Conservation (phyloP, 2,113 vertebrate genomes). For the Genyomyrus donnyi region DNA sequence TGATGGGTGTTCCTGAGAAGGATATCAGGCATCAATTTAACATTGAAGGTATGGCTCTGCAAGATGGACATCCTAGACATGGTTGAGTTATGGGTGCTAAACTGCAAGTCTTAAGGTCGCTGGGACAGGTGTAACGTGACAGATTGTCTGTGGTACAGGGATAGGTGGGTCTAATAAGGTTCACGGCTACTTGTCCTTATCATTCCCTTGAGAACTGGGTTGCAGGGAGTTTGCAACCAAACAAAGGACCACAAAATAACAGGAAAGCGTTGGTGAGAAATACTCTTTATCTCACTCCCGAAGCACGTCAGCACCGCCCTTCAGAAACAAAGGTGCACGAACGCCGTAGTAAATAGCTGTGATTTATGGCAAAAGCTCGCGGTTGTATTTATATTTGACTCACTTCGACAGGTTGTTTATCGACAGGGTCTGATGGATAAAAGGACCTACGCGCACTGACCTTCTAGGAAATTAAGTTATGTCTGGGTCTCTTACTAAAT, state of each 20-base stretch:
- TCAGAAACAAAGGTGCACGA: constrained; percentile 88
- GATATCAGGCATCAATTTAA: not conserved
- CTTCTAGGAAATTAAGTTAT: constrained; percentile 78
- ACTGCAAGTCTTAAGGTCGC: constrained; percentile 20
- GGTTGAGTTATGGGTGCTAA: not conserved
- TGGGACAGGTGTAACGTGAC: constrained; percentile 30
- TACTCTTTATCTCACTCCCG: constrained; percentile 89
- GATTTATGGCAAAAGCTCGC: constrained; percentile 82
- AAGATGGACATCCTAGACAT: constrained; percentile 10
- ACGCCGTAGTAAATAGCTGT: constrained; percentile 87
- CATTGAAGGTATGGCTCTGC: not conserved
- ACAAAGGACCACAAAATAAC: constrained; percentile 97
- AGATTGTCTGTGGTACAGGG: not conserved
- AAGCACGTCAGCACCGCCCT: constrained; percentile 88
- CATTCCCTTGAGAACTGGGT: constrained; percentile 82
- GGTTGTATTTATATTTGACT: constrained; percentile 76
- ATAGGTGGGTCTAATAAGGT: constrained; percentile 23
- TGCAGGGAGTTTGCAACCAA: constrained; percentile 75
- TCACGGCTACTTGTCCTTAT: constrained; percentile 54
- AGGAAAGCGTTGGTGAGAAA: constrained; percentile 99
- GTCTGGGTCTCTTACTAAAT: constrained; percentile 69
- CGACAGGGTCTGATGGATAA: constrained; percentile 63
- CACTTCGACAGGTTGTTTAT: constrained; percentile 85
- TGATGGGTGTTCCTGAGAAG: not conserved
- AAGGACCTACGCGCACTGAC: constrained; percentile 67